Evolutionary conservation across 2,888 invertebrate genomes (phyloP), one percentile per base, ranked within the genome.

Genomic region (Cantharis flavilabris): DNA sequence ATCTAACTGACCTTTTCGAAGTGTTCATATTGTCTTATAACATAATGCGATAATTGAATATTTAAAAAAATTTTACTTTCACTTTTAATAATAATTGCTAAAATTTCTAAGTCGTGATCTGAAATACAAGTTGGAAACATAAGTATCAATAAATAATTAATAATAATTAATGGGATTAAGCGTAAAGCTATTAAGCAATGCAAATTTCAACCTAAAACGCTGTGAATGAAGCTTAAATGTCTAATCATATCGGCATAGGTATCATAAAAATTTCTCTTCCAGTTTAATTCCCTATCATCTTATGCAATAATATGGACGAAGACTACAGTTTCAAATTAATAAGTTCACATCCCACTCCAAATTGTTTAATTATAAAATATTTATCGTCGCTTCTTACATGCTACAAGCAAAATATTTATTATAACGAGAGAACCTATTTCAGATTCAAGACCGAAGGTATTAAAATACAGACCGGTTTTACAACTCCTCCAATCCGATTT

Each of bases 401-500:
- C 33, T 69, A 30, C 18, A n/a, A 73, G 28, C 62, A 13, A 10
- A 63, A 30, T 73, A 69, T 73, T 18, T 30, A 26, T 26, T 26
- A n/a, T 16, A 16, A 28, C 20, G 62, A 69, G 65, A 70, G 63
- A 18, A 63, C 65, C 10, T 65, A 65, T 73, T 75, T 49, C 64
- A 64, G 70, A 70, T 20, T 64, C 70, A 33, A 71, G 75, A 71
- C 64, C 64, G 62, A 62, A 71, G 64, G 70, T 69, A 75, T 70
- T 16, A 70, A 75, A 30, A 70, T 65, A 20, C 65, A 71, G 75
- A 75, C 75, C 75, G 75, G 75, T 75, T 75, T 30, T 49, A 16
- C 75, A 65, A 75, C 16, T 75, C 30, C 62, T 65, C 71, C 62
- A 30, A 70, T 62, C 71, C 65, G 62, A 69, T 69, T 75, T 75